Base-by-base conservation (phyloP, 2,888 invertebrate genomes). In the Lydus trimaculatus region DNA sequence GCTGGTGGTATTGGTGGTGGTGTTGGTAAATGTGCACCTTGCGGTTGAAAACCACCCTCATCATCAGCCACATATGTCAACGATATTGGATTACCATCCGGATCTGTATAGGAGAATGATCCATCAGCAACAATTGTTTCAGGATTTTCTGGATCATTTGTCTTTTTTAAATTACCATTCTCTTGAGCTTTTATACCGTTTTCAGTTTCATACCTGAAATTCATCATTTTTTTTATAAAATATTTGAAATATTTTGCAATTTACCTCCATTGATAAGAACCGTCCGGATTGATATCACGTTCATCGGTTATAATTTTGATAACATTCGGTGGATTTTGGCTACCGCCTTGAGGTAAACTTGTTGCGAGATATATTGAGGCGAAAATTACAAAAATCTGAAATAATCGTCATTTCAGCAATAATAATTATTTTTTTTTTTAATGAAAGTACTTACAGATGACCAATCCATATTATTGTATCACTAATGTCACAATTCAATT, bases 161-260 rank as follows among this genome's bases (percentile, higher is more conserved):
- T 90, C 80, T 91, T 91, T 86, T 94, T 94, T 77, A 94, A 83
- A 31, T 92, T 91, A 17, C 94, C 94, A 17, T 90, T 89, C 85
- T 94, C 94, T 81, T 94, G 91, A 0, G 92, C 93, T 82, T 93
- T 91, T 67, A 94, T 94, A 67, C 93, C 93, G 80, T 94, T 94
- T 68, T 91, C 93, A 23, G 94, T 91, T 86, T 94, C 94, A 80
- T 90, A 94, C 82, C 94, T 94, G 83, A 58, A 85, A 86, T n/a
- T n/a, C n/a, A n/a, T n/a, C n/a, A n/a, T n/a, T n/a, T 33, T 39
- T 39, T 20, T 15, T 20, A 25, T 33, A 0, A 33, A 52, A 58
- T 15, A 28, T 48, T 66, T 20, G 52, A 33, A n/a, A n/a, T n/a
- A n/a, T n/a, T n/a, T 28, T 59, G 60, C 61, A 79, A 80, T 85